Conservation (phyloP, 1,140 invertebrate genomes). For the Campoletis sonorensis region DNA sequence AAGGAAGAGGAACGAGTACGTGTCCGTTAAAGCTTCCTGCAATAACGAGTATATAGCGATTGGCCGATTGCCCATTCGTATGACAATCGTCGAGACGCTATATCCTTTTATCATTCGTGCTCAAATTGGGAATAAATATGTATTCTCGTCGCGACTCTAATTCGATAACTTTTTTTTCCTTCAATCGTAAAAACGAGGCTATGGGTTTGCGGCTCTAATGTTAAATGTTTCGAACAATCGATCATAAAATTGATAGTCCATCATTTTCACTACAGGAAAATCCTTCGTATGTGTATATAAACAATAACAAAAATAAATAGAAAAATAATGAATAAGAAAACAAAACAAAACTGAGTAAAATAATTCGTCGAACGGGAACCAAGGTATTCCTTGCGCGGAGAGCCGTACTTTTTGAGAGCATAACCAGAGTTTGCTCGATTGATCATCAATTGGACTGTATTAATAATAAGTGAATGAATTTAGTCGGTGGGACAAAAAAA, state of each 20-base stretch:
- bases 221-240: slow-evolving; percentile 69
- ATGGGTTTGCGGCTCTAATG: neutral
- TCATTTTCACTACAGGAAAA: neutral
- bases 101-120: slow-evolving; percentile 44
- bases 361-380: no score
- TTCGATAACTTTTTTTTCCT: neutral
- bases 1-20: slow-evolving; percentile 45
- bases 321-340: no score
- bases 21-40: slow-evolving; percentile 45
- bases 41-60: slow-evolving; percentile 28
- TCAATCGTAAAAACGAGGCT: no score
- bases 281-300: no score
- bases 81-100: slow-evolving; percentile 39
- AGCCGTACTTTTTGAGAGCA: no score
- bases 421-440: no score
- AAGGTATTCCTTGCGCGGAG: no score
- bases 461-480: no score
- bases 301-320: no score
- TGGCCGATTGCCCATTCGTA: slow-evolving; percentile 42
- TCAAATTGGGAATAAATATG: neutral
- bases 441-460: no score
- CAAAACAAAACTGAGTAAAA: no score
- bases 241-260: slow-evolving; percentile 50
- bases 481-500: no score
- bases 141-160: neutral